Evolutionary conservation across 2,888 invertebrate genomes (phyloP).

Genomic region (Digitonthophagus gazella): DNA sequence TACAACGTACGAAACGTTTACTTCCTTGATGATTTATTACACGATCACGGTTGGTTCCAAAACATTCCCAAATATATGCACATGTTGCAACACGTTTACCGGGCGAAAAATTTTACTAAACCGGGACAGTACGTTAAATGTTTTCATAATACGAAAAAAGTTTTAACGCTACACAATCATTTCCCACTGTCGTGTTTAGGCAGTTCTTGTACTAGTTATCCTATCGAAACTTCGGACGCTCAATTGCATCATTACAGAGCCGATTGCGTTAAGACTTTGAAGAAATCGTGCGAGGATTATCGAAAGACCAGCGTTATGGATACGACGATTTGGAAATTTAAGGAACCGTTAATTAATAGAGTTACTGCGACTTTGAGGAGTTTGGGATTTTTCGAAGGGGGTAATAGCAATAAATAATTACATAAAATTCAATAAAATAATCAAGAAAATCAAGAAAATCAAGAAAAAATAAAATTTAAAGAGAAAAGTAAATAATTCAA

Average conservation of each 20-base stretch:
- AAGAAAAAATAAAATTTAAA: no score
- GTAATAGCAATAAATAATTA: slow-evolving; percentile 1
- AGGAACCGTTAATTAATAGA: slow-evolving; percentile 69
- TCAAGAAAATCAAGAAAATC: no score
- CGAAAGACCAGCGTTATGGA: slow-evolving; percentile 80
- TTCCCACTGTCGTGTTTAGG: slow-evolving; percentile 87
- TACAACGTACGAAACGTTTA: slow-evolving; percentile 91
- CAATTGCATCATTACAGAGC: slow-evolving; percentile 92
- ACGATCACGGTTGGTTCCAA: slow-evolving; percentile 74
- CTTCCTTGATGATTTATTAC: slow-evolving; percentile 80
- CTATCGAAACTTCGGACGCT: slow-evolving; percentile 78
- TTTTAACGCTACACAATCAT: slow-evolving; percentile 88
- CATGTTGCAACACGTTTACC: slow-evolving; percentile 89
- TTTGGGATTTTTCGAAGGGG: slow-evolving; percentile 64
- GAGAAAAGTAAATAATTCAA: no score
- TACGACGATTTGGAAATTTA: slow-evolving; percentile 85
- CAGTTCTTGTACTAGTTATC: slow-evolving; percentile 78
- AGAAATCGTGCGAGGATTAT: slow-evolving; percentile 80
- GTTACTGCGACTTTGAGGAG: slow-evolving; percentile 68
- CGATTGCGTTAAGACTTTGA: slow-evolving; percentile 85
- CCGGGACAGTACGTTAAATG: slow-evolving; percentile 92
- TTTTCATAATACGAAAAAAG: slow-evolving; percentile 88
- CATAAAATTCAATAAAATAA: no score
- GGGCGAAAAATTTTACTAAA: slow-evolving; percentile 87
- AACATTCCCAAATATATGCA: slow-evolving; percentile 83